phyloP scores from a whole-genome alignment of 1,140 invertebrate species.

The Diabrotica virgifera region DNA sequence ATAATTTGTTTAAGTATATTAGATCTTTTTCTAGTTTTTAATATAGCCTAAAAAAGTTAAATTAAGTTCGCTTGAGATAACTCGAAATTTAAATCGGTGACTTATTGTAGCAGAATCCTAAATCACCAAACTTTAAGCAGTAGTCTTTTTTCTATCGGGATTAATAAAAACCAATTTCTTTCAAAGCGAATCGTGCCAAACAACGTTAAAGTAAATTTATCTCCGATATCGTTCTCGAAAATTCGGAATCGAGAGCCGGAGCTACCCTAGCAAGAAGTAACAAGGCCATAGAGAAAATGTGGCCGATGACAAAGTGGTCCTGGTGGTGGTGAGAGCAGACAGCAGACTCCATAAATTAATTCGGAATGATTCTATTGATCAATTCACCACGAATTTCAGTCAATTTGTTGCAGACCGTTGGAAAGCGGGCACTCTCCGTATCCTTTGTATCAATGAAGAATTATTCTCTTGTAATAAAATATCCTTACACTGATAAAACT shows the following conservation, averaged over 20 bases:
- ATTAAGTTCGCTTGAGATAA: no score
- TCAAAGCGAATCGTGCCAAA: background rate
- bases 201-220: background rate
- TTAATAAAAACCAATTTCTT: background rate
- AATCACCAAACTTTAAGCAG: no score
- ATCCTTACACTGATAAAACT: background rate
- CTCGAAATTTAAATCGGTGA: no score
- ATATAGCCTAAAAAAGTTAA: no score
- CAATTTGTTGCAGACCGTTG: slow-evolving; percentile 11
- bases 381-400: slow-evolving; percentile 12
- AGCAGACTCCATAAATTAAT: slow-evolving; percentile 6
- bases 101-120: no score
- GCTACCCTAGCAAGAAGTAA: background rate
- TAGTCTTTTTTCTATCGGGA: background rate
- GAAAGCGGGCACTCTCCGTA: slow-evolving; percentile 5
- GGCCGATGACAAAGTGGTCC: slow-evolving; percentile 1
- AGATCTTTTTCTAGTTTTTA: no score
- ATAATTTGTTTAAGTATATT: no score
- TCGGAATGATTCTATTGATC: slow-evolving; percentile 6
- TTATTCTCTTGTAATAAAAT: slow-evolving; percentile 1
- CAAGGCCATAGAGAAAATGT: slow-evolving; percentile 2
- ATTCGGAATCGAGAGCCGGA: background rate
- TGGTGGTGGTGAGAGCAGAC: background rate
- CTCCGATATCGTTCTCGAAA: background rate
- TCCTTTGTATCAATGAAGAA: slow-evolving; percentile 6